These are phyloP conservation scores for Poecile atricapillus DNA, from an alignment of 2,113 vertebrate genomes.

Conservation along the genomic window DNA sequence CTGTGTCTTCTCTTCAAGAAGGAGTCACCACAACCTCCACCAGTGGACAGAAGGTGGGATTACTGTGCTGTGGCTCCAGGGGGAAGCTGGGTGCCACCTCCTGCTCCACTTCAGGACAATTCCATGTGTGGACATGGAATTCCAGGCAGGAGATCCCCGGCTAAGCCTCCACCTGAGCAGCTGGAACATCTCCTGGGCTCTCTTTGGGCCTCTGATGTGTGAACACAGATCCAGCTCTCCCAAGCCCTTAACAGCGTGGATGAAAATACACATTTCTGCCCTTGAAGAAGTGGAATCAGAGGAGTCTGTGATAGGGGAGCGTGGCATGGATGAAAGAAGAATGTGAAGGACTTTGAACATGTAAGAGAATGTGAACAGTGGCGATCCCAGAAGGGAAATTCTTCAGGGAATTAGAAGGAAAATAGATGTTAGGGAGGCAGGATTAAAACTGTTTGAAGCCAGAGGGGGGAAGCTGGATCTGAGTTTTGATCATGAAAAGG, in stretches of 20 bases:
- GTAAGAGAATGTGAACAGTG: slow-evolving; percentile 50
- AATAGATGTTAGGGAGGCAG: slow-evolving; percentile 50
- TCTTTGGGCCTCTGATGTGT: background rate
- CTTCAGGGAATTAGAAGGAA: slow-evolving; percentile 50
- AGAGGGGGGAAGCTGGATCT: slow-evolving; percentile 23
- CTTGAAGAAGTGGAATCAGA: slow-evolving; percentile 55
- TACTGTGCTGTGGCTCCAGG: fast-evolving
- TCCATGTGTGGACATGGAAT: background rate
- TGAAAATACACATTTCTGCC: slow-evolving; percentile 14
- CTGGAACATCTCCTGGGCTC: background rate
- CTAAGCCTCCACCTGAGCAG: fast-evolving
- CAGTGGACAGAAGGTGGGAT: background rate
- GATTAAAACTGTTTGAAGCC: slow-evolving; percentile 54
- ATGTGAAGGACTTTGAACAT: slow-evolving; percentile 54
- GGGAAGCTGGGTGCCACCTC: background rate
- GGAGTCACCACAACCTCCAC: background rate
- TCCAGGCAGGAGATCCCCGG: background rate
- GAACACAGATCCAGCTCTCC: background rate
- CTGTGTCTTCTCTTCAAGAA: background rate
- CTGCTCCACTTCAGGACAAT: background rate
- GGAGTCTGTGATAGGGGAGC: slow-evolving; percentile 8
- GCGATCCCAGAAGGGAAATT: slow-evolving; percentile 13
- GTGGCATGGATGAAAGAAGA: slow-evolving; percentile 15
- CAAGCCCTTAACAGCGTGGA: background rate
- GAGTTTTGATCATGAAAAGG: slow-evolving; percentile 58